Conservation (phyloP, 2,888 invertebrate genomes). For the Papilio protenor region DNA sequence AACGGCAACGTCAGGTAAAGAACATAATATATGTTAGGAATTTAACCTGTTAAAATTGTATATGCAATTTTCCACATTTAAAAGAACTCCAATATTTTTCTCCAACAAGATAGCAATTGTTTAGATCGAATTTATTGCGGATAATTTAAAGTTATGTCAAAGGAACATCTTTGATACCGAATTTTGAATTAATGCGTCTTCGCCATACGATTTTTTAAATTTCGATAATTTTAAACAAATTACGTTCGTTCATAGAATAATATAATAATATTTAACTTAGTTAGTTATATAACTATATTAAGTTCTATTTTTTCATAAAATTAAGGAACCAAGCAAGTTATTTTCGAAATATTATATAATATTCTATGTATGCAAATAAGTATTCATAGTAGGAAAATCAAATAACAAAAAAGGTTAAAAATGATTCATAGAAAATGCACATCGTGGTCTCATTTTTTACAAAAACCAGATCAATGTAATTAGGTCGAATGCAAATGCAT, state of each 20-base stretch:
- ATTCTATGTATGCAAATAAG: not conserved
- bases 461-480: constrained; percentile 37
- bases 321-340: not conserved
- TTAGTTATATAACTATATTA: too few species aligned
- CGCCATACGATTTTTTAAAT: not conserved
- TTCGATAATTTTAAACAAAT: too few species aligned
- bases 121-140: not conserved
- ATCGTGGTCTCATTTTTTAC: constrained; percentile 11
- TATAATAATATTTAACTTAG: not conserved
- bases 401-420: not conserved
- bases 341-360: not conserved
- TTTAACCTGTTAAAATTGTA: not conserved
- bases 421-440: not conserved
- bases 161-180: not conserved
- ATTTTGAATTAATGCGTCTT: not conserved
- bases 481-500: constrained; percentile 38
- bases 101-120: not conserved
- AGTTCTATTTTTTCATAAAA: not conserved
- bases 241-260: too few species aligned
- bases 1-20: too few species aligned
- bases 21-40: too few species aligned
- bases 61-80: not conserved
- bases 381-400: not conserved
- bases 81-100: not conserved
- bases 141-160: not conserved